phyloP scores from a whole-genome alignment of 2,113 vertebrate genomes.

The Empidonax traillii region DNA sequence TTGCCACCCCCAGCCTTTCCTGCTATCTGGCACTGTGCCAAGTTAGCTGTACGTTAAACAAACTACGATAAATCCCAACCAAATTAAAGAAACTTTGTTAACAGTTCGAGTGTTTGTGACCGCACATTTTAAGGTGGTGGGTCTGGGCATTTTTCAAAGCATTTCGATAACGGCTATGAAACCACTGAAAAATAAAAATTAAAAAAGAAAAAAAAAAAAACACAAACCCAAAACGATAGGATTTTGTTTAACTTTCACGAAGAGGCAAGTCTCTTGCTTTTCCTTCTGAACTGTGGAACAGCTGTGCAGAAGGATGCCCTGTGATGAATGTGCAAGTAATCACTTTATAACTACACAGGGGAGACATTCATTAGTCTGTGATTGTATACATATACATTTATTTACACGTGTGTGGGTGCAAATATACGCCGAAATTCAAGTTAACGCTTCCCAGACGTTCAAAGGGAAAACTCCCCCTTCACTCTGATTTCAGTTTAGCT shows the following conservation, averaged over 20 bases:
- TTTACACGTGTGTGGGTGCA: neutral
- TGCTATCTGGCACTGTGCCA: neutral
- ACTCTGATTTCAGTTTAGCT: neutral
- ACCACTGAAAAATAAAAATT: neutral
- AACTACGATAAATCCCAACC: neutral
- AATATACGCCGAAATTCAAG: neutral
- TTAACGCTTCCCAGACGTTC: neutral
- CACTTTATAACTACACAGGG: slow-evolving; percentile 23
- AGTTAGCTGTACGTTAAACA: neutral
- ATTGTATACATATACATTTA: neutral
- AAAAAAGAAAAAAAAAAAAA: too few relatives aligned
- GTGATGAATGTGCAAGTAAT: neutral
- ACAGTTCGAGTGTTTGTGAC: neutral
- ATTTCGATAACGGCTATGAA: neutral
- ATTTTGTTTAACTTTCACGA: neutral
- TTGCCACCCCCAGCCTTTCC: neutral
- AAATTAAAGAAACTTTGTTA: neutral
- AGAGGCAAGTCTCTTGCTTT: neutral
- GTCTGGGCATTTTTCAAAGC: neutral
- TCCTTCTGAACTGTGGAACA: neutral
- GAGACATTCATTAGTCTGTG: slow-evolving; percentile 24
- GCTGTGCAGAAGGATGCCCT: neutral
- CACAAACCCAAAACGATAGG: rapidly evolving
- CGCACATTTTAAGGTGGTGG: neutral
- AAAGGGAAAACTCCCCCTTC: neutral